These are phyloP conservation scores for Nomada ruficornis DNA, from an alignment of 2,888 invertebrate genomes.

Conservation along the genomic window DNA sequence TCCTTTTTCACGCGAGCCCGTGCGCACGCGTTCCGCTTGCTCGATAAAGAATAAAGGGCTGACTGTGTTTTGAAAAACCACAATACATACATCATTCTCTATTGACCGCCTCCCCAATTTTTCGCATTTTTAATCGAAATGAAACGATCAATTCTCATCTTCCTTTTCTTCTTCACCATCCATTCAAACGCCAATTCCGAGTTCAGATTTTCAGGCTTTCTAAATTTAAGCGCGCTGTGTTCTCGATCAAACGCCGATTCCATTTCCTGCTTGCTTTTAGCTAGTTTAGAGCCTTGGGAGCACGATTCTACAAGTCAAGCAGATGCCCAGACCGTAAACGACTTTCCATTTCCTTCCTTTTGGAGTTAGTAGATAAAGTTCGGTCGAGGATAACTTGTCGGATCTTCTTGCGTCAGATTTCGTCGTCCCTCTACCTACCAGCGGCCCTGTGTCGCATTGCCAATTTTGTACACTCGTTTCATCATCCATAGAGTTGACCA, in stretches of 20 bases:
- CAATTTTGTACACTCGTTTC: constrained; percentile 56
- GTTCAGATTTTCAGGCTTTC: no score
- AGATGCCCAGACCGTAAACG: not conserved
- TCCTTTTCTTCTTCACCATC: no score
- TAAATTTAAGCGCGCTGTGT: no score
- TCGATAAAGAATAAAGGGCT: constrained; percentile 8
- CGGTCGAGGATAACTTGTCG: constrained; percentile 30
- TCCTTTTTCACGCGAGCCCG: constrained; percentile 7
- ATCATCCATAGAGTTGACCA: constrained; percentile 32
- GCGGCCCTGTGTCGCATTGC: constrained; percentile 26
- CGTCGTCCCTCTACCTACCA: constrained; percentile 1
- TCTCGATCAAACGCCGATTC: not conserved
- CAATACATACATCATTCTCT: not conserved
- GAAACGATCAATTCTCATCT: not conserved
- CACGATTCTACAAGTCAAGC: constrained; percentile 31
- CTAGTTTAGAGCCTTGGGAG: not conserved
- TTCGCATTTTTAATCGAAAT: not conserved
- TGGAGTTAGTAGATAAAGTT: not conserved
- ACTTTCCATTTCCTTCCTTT: constrained; percentile 23
- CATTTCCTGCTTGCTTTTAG: constrained; percentile 39
- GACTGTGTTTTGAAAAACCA: not conserved
- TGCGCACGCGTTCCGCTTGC: not conserved
- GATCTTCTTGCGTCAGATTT: constrained; percentile 54
- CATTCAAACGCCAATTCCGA: no score
- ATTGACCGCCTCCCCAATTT: not conserved